phyloP scores from a whole-genome alignment of 2,113 vertebrate species.

The Aphyosemion australe region DNA sequence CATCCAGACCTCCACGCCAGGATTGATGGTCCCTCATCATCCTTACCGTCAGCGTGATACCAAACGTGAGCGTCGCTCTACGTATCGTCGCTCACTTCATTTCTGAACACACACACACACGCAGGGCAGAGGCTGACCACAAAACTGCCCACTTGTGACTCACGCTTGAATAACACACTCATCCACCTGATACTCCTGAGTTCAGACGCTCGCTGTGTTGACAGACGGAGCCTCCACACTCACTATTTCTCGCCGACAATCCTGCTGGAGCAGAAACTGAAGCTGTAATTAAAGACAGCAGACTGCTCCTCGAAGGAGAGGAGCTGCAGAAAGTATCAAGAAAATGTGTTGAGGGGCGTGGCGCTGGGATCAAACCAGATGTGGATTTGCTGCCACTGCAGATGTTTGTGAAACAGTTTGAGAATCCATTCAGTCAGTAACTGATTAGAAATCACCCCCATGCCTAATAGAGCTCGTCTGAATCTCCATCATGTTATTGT shows the following conservation, averaged over 20 bases:
- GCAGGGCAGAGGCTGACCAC: slow-evolving; percentile 1
- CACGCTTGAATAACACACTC: slow-evolving; percentile 24
- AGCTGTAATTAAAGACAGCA: slow-evolving; percentile 35
- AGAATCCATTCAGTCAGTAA: slow-evolving; percentile 25
- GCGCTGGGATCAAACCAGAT: slow-evolving; percentile 36
- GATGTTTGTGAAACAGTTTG: slow-evolving; percentile 44
- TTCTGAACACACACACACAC: slow-evolving; percentile 23
- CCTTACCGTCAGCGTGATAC: slow-evolving; percentile 16
- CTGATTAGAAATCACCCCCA: slow-evolving; percentile 18
- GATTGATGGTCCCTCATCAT: slow-evolving; percentile 59
- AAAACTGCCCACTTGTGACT: slow-evolving; percentile 3
- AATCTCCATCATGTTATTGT: not conserved
- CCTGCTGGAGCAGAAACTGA: slow-evolving; percentile 18
- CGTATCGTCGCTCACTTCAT: slow-evolving; percentile 21
- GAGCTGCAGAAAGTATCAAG: slow-evolving; percentile 2
- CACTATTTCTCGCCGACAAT: slow-evolving; percentile 18
- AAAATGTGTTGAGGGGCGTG: slow-evolving; percentile 16
- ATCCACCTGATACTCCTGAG: slow-evolving; percentile 32
- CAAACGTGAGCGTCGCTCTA: slow-evolving; percentile 41
- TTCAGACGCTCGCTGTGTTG: slow-evolving; percentile 15
- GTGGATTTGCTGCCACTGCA: slow-evolving; percentile 31
- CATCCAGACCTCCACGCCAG: slow-evolving; percentile 44
- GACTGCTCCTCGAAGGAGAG: slow-evolving; percentile 24
- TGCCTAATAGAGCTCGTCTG: not conserved
- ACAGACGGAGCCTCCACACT: slow-evolving; percentile 22